phyloP scores from a whole-genome alignment of 2,797 vertebrate genomes.

The Natrix natrix region DNA sequence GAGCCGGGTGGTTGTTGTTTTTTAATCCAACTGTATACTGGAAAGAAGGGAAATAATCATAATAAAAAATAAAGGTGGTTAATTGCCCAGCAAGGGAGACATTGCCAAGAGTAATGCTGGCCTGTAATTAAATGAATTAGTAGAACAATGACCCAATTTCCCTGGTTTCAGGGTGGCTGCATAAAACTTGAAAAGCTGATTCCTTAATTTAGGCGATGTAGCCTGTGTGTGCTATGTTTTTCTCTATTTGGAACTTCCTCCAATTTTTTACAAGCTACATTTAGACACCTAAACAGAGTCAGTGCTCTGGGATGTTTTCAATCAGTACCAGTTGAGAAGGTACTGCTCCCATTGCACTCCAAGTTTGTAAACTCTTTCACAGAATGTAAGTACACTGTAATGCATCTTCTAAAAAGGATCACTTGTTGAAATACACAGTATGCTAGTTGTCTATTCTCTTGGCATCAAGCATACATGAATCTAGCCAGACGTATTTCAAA shows the following conservation, averaged over 20 bases:
- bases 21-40: constrained; percentile 39
- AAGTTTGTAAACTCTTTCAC: background rate
- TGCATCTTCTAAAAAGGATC: background rate
- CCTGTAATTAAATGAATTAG: constrained; percentile 68
- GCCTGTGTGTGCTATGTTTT: constrained; percentile 1
- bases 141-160: constrained; percentile 61
- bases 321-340: background rate
- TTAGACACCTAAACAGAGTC: background rate
- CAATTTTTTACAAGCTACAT: background rate
- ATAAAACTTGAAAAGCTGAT: constrained; percentile 36
- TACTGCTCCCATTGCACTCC: too few relatives aligned
- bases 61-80: constrained; percentile 47
- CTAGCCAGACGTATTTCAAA: background rate
- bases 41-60: constrained; percentile 36
- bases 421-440: background rate
- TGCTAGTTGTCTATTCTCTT: background rate
- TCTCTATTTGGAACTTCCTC: background rate
- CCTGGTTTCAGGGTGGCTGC: constrained; percentile 43
- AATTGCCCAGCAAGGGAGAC: constrained; percentile 52
- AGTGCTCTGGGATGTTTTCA: background rate
- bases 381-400: background rate
- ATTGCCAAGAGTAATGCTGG: constrained; percentile 50
- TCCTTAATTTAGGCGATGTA: constrained; percentile 7
- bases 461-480: background rate
- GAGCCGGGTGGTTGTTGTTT: constrained; percentile 25